Conservation (phyloP, 2,888 invertebrate genomes). For the Myathropa florea region DNA sequence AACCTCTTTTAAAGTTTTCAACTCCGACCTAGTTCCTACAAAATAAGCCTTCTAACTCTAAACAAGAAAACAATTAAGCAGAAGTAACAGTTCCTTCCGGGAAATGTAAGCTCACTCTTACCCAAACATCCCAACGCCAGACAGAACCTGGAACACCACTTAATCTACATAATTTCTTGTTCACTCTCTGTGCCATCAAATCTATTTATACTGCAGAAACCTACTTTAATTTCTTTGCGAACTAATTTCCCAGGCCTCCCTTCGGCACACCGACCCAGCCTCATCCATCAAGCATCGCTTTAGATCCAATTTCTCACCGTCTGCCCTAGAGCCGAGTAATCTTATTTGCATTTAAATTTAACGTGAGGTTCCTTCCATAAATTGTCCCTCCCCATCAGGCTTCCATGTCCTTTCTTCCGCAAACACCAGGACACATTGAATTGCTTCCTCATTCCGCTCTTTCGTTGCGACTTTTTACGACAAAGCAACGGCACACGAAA, state of each 20-base stretch:
- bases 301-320: constrained; percentile 40
- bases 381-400: neutral
- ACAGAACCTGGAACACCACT: neutral
- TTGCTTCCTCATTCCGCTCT: neutral
- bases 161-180: neutral
- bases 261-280: neutral
- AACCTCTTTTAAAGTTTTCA: no score
- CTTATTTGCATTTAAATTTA: constrained; percentile 62
- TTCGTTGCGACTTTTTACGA: neutral
- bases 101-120: neutral
- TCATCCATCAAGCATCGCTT: constrained; percentile 40
- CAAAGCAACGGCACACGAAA: neutral
- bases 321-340: constrained; percentile 12
- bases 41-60: no score
- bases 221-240: neutral
- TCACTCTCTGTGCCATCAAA: neutral
- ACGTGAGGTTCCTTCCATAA: constrained; percentile 20
- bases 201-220: neutral
- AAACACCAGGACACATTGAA: neutral
- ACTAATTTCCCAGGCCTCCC: neutral
- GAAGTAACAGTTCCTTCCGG: neutral
- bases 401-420: neutral
- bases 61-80: neutral
- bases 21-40: no score
- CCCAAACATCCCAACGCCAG: neutral